Evolutionary conservation across 2,113 vertebrate species (phyloP).

Genomic region (Condylura cristata): DNA sequence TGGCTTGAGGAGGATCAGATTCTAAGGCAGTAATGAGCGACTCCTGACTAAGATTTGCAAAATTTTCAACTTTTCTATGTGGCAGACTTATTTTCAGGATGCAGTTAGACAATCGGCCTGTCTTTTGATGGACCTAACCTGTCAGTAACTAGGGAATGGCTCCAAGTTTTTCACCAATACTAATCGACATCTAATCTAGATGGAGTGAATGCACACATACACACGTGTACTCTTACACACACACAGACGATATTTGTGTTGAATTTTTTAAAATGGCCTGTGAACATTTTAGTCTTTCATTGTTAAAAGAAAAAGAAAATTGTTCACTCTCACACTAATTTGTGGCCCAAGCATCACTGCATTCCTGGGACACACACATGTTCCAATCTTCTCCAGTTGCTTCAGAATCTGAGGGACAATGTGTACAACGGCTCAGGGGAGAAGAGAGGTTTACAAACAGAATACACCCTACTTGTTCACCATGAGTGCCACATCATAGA

Average conservation of each 20-base stretch:
- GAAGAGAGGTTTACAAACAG: not conserved
- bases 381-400: not conserved
- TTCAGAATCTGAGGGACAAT: not conserved
- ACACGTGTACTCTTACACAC: not conserved
- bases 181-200: not conserved
- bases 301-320: not conserved
- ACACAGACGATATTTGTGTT: not conserved
- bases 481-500: not conserved
- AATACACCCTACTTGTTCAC: not conserved
- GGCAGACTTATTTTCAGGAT: not conserved
- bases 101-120: not conserved
- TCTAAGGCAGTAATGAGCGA: conserved; percentile 11
- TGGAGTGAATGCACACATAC: not conserved
- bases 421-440: not conserved
- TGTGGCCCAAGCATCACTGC: not conserved
- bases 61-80: conserved; percentile 15
- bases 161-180: not conserved
- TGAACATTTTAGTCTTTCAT: not conserved
- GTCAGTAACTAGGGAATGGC: not conserved
- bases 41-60: conserved; percentile 35
- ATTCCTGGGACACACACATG: not conserved
- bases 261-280: not conserved
- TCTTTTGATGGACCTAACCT: not conserved
- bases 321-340: not conserved
- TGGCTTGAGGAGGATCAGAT: conserved; percentile 46